Base-by-base conservation (phyloP, 2,888 invertebrate genomes). In the Podabrus alpinus region DNA sequence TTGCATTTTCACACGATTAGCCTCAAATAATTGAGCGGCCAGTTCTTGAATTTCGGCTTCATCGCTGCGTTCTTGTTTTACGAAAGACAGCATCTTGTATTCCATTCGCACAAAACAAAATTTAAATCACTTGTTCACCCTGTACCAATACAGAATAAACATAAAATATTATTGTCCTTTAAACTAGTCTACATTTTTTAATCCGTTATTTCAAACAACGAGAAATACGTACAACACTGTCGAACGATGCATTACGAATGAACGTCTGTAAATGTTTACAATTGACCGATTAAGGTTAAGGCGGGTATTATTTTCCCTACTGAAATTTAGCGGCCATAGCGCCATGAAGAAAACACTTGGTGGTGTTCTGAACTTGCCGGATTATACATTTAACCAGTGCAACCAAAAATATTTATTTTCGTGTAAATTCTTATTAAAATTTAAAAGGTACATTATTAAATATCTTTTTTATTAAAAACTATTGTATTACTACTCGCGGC, bases 21-120 rank as follows among this genome's bases (percentile, higher is more conserved):
- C 93, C 88, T 95, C 95, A 88, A 93, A 92, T 92, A 96, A 93
- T 88, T 95, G 95, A 83, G 94, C 94, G 80, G 96, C 96, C 89
- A 96, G 86, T 88, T 94, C 95, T 84, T 92, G 90, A 85, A 96
- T 96, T 89, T 96, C 96, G 81, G 94, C 94, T 87, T 96, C 96
- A 89, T 96, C 95, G 79, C 92, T 92, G 86, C 92, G 89, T 88
- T 94, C 94, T 81, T 92, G 91, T 87, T 94, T 94, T 79, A 94
- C 91, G 60, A 71, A 64, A 62, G 69, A 66, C 29, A 16, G 71
- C 77, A 77, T 77, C 15, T 15, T 71, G 29, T 19, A 5, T 17
- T 64, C 16, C 13, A 64, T 64, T 64, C 13, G 9, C 1, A 19
- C 16, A 9, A 64, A 19, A 19, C 61, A 64, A 64, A 19, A 64